phyloP scores from a whole-genome alignment of 2,797 vertebrate species.

The Acomys russatus region DNA sequence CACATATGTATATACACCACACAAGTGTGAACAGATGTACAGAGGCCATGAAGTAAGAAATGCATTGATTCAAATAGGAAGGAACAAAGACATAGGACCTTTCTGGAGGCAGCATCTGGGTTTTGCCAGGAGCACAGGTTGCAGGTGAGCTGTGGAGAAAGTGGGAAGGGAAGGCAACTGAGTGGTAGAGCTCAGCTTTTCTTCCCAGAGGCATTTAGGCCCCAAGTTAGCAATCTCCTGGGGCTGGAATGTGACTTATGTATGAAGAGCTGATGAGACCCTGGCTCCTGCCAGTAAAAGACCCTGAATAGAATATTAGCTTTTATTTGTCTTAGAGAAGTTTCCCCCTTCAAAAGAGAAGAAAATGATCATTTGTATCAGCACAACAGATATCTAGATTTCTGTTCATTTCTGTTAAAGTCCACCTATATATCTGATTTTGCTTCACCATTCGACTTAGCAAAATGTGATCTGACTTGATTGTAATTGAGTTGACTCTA shows the following conservation, averaged over 20 bases:
- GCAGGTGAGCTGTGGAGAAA: not conserved
- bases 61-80: not conserved
- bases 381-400: not conserved
- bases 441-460: conserved; percentile 9
- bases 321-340: conserved; percentile 43
- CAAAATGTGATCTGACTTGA: conserved; percentile 25
- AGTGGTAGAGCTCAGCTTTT: not conserved
- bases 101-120: not conserved
- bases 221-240: not conserved
- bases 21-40: not conserved
- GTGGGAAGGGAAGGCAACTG: not conserved
- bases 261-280: not conserved
- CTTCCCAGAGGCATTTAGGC: not conserved
- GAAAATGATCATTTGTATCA: conserved; percentile 2
- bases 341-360: not conserved
- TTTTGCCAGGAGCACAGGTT: not conserved
- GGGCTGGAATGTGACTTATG: not conserved
- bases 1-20: not conserved
- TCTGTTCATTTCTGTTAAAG: conserved; percentile 46
- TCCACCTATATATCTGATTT: not conserved
- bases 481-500: not conserved
- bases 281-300: not conserved
- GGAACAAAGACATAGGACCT: not conserved
- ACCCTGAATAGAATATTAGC: not conserved
- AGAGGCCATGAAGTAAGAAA: not conserved